phyloP scores from a whole-genome alignment of 1,140 invertebrate genomes.

The Physella acuta region DNA sequence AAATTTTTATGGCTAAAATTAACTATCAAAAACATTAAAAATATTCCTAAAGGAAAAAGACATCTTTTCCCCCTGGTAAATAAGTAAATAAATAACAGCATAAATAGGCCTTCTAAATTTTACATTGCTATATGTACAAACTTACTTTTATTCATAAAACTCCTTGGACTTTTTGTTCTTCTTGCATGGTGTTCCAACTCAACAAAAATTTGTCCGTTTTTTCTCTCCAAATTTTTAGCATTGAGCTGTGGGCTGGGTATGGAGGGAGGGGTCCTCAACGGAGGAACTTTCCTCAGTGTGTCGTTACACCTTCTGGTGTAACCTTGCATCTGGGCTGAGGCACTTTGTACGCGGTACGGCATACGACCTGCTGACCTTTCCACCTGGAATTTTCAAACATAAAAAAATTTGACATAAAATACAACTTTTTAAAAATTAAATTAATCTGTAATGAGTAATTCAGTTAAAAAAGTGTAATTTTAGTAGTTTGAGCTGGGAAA shows the following conservation, averaged over 20 bases:
- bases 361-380: conserved; percentile 48
- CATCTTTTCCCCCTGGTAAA: not conserved
- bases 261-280: conserved; percentile 48
- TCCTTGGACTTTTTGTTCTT: conserved; percentile 42
- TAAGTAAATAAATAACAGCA: not conserved
- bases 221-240: not conserved
- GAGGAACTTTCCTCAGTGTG: conserved; percentile 39
- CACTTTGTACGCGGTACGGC: conserved; percentile 37
- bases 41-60: not conserved
- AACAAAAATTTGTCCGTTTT: conserved; percentile 14
- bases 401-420: too few species aligned
- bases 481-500: too few species aligned
- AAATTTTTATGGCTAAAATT: too few species aligned
- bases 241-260: conserved; percentile 44
- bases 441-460: too few species aligned
- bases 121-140: conserved; percentile 8
- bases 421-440: too few species aligned
- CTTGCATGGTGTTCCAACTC: conserved; percentile 52
- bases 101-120: not conserved
- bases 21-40: too few species aligned
- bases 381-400: too few species aligned
- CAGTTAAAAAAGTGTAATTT: too few species aligned
- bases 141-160: conserved; percentile 51
- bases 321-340: conserved; percentile 39
- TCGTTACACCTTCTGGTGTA: conserved; percentile 40